Evolutionary conservation across 35 echinoderm and acorn worm genomes (phyloP), one percentile per base, ranked within the genome.

Genomic region (Hemicentrotus pulcherrimus): DNA sequence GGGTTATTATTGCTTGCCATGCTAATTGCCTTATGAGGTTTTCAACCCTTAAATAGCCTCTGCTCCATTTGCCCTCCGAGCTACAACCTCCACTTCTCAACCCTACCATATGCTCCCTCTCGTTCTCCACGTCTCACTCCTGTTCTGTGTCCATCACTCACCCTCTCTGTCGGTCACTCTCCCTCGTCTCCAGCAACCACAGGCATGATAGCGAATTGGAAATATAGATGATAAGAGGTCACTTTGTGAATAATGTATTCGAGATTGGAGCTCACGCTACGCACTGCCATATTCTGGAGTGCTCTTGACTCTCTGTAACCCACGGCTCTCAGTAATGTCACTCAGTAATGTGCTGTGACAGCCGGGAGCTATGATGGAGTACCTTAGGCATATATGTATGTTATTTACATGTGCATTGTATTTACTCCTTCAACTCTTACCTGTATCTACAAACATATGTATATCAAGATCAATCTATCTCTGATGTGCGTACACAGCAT

Each of bases 201-300:
- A 78, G 61, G 61, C 61, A 71, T 15, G 50, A 55, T 19, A 24
- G 61, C 5, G 61, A 71, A 71, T 71, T 71, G 61, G 61, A 71
- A 19, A 71, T 71, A 71, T 24, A 71, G 65, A 28, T 22, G 65
- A 28, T 78, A 78, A 41, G 65, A 28, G 65, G 65, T 78, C 28
- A 78, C 65, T 78, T 78, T 78, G 65, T 78, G 65, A 78, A 78
- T 78, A 78, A 78, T 78, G 65, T 8, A 78, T 78, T 78, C 28
- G 3, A 8, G 65, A 78, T 78, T 78, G 65, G 19, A 78, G 65
- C 18, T 28, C 28, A 59, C 65, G 18, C 15, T 22, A n/a, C 22
- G 65, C 65, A 78, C 22, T 28, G 65, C 24, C 65, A 78, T 78
- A 28, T 55, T 78, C 19, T 78, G 15, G 6, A 78, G 65, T 78